Evolutionary conservation across 2,888 invertebrate species (phyloP), one percentile per base, ranked within the genome.

Genomic region (Autographa gamma): DNA sequence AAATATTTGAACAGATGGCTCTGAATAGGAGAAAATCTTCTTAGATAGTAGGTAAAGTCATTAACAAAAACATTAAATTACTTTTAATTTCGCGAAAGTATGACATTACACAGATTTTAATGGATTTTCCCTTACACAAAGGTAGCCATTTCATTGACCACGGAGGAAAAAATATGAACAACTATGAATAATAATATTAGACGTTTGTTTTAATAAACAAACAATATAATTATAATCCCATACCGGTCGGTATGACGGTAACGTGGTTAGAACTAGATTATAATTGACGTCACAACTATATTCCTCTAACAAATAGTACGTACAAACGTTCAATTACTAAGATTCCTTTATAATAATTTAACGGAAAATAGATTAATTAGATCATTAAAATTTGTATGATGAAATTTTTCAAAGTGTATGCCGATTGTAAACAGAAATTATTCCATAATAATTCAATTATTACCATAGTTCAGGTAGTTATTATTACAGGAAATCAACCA

Each of bases 231-330:
- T 52, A 18, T 19, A 66, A 65, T 70, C 62, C n/a, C 65, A 48
- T 41, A 66, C 58, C 58, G 13, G 43, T 25, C 14, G 32, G 34
- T 41, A 38, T 77, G 70, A 82, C 74, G 63, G 52, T 59, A 16
- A 9, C 60, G 59, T 25, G 63, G 66, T 71, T 60, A 67, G 58
- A 8, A 54, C 65, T 19, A 61, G 19, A 68, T 60, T 63, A 25
- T 32, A 31, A 67, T 31, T 80, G 60, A 80, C 78, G 78, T 78
- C 81, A 80, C 32, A 13, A 25, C 48, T 54, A 14, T 5, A 62
- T 76, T 66, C 77, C 59, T 0, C 16, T 25, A 64, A 77, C n/a
- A 63, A 58, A 14, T 4, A 56, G 0, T 56, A 43, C 66, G 77
- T 71, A 66, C n/a, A 32, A 13, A 38, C 58, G 18, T 25, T 62